Conservation (phyloP, 2,797 vertebrate genomes). For the Smutsia gigantea region DNA sequence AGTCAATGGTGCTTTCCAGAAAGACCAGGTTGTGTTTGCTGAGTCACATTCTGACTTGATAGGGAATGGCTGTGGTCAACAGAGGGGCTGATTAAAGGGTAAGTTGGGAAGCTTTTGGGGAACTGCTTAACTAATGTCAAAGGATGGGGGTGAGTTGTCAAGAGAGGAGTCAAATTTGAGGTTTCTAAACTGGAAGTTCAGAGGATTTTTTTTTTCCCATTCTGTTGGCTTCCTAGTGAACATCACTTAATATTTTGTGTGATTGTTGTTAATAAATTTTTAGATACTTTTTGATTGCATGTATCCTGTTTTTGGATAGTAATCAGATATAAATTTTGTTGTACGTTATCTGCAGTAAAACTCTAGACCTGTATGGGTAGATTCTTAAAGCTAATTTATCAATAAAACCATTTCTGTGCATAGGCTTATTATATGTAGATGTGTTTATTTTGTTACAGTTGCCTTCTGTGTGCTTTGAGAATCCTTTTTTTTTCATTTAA, state of each 20-base stretch:
- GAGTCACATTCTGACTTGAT: neutral
- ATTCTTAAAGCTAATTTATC: slow-evolving; percentile 25
- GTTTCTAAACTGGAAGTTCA: neutral
- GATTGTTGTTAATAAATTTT: neutral
- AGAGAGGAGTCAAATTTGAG: neutral
- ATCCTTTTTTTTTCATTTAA: neutral
- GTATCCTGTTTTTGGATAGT: neutral
- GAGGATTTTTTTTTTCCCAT: neutral
- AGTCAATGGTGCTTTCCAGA: neutral
- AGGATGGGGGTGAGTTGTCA: neutral
- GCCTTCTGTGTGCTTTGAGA: slow-evolving; percentile 23
- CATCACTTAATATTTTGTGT: neutral
- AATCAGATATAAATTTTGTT: neutral
- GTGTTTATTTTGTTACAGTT: slow-evolving; percentile 41
- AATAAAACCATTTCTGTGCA: neutral
- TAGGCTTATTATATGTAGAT: neutral
- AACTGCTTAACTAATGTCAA: neutral
- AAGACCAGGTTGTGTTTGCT: neutral
- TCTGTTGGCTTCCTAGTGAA: neutral
- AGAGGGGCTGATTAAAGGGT: neutral
- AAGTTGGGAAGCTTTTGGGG: neutral
- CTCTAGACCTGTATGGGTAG: neutral
- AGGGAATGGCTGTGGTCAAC: neutral
- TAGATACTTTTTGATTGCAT: slow-evolving; percentile 13
- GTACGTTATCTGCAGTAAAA: neutral